phyloP scores from a whole-genome alignment of 2,113 vertebrate genomes.

The Gymnarchus niloticus region DNA sequence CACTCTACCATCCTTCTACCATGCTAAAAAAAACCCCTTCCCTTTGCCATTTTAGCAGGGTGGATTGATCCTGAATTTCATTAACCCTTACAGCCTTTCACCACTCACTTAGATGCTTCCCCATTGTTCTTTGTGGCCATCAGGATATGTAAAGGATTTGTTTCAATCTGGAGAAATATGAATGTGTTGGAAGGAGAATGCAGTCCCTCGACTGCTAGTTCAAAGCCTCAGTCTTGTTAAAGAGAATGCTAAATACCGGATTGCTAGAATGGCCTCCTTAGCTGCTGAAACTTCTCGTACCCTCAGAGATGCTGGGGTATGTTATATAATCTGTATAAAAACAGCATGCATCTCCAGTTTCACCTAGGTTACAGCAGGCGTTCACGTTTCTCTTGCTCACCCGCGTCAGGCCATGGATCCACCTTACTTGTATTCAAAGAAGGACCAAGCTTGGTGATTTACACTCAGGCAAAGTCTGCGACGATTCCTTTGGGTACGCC shows the following conservation, averaged over 20 bases:
- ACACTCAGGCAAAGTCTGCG: neutral
- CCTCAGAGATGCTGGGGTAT: neutral
- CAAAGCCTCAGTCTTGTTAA: neutral
- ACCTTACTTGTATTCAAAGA: neutral
- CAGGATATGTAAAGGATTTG: neutral
- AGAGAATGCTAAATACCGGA: neutral
- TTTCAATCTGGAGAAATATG: neutral
- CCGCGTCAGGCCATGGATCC: neutral
- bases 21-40: neutral
- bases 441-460: neutral
- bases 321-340: neutral
- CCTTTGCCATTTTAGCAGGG: neutral
- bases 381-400: neutral
- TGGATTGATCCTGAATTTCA: neutral
- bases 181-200: neutral
- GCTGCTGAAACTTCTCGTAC: neutral
- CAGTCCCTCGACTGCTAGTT: neutral
- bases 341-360: neutral
- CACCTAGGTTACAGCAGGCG: too few species aligned
- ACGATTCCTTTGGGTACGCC: neutral
- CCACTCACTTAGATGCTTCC: too few species aligned
- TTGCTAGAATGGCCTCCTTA: neutral
- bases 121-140: neutral
- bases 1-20: neutral
- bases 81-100: slow-evolving; percentile 1